Percentiles rank a stretch among this genome's conserved stretches.
Conservation (phyloP, 2,888 invertebrate species). For the Xylocampa areola region DNA sequence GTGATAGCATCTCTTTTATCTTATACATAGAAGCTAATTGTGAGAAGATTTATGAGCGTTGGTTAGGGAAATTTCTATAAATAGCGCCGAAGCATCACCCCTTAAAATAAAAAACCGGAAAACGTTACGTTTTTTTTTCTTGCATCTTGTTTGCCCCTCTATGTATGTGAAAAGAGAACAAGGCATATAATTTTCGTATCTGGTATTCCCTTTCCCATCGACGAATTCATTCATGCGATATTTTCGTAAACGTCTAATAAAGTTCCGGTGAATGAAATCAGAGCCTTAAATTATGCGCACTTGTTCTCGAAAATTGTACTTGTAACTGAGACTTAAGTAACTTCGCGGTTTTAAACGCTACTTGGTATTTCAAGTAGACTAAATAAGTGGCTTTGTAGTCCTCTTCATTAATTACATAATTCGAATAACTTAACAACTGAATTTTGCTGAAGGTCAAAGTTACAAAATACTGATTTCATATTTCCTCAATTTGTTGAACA, state of each 20-base stretch:
- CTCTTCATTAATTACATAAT: conserved; percentile 27
- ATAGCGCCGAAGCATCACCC: too few species aligned
- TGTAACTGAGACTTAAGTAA: conserved; percentile 11
- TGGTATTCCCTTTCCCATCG: too few species aligned
- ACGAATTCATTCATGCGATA: not conserved
- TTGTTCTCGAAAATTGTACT: conserved; percentile 27
- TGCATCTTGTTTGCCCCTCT: too few species aligned
- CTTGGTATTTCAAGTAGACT: conserved; percentile 17
- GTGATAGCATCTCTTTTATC: too few species aligned
- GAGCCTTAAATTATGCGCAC: conserved; percentile 35
- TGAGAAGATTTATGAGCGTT: too few species aligned
- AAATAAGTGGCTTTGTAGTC: conserved; percentile 25
- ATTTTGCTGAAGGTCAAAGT: conserved; percentile 12
- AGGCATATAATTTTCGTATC: too few species aligned
- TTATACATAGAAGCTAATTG: too few species aligned
- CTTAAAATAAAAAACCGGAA: too few species aligned
- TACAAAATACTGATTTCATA: conserved; percentile 9
- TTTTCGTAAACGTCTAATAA: not conserved
- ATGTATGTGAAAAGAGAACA: too few species aligned
- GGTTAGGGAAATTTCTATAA: too few species aligned
- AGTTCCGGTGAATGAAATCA: not conserved
- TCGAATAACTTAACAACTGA: conserved; percentile 22
- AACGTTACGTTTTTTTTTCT: too few species aligned
- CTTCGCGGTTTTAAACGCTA: not conserved
- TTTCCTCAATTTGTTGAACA: not conserved